Conservation (phyloP, 2,888 invertebrate genomes). For the Pseudococcus jackbeardsleyi region DNA sequence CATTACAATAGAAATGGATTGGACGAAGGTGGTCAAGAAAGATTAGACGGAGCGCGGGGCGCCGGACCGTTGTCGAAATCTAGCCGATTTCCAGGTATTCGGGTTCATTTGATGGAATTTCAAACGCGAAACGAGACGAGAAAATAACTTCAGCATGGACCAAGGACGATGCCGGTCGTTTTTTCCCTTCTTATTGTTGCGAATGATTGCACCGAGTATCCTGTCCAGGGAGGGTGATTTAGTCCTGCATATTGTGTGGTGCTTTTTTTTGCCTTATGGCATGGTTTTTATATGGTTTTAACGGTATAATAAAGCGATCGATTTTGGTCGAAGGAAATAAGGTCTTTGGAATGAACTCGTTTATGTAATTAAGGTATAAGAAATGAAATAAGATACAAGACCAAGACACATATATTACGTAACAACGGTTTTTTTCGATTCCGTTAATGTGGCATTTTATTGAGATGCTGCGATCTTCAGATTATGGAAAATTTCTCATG, state of each 20-base stretch:
- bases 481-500: background rate
- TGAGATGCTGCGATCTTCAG: background rate
- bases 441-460: background rate
- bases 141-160: background rate
- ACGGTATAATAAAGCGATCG: background rate
- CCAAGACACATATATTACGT: background rate
- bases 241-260: background rate
- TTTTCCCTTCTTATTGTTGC: background rate
- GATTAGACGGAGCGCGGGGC: background rate
- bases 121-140: background rate
- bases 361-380: background rate
- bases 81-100: constrained; percentile 10
- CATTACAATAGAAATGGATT: background rate
- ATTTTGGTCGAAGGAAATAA: background rate
- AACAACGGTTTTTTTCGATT: constrained; percentile 5
- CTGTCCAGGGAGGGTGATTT: background rate
- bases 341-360: background rate
- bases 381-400: background rate
- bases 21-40: background rate
- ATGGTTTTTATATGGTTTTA: background rate
- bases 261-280: background rate
- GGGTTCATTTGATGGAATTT: background rate
- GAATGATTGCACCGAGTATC: background rate
- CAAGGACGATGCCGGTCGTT: background rate
- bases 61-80: background rate